These are phyloP conservation scores for Drosophila dunni DNA, from an alignment of 1,140 invertebrate genomes.

Conservation along the genomic window DNA sequence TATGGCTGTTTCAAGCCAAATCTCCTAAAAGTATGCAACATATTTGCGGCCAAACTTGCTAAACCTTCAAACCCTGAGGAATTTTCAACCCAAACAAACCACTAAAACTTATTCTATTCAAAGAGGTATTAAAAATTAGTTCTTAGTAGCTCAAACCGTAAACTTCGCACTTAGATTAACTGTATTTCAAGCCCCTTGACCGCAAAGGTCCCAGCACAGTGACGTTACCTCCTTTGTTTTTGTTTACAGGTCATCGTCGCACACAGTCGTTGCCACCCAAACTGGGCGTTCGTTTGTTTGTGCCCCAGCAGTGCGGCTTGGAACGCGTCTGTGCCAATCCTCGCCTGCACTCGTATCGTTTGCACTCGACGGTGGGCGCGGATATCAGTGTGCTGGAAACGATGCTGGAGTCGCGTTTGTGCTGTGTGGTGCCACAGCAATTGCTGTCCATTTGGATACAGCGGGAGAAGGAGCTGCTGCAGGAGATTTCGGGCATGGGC, in stretches of 20 bases:
- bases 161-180: no score
- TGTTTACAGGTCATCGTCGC: slow-evolving; percentile 87
- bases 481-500: slow-evolving; percentile 95
- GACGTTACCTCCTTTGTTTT: neutral
- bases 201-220: no score
- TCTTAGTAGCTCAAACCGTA: no score
- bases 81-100: no score
- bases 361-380: slow-evolving; percentile 95
- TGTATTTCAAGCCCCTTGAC: no score
- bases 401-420: slow-evolving; percentile 95
- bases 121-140: no score
- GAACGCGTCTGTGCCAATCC: slow-evolving; percentile 75
- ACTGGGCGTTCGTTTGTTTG: slow-evolving; percentile 91
- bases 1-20: no score
- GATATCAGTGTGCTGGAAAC: slow-evolving; percentile 97
- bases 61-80: no score
- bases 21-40: no score
- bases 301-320: slow-evolving; percentile 90
- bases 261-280: slow-evolving; percentile 94
- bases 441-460: slow-evolving; percentile 95
- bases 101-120: no score
- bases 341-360: slow-evolving; percentile 90
- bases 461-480: slow-evolving; percentile 95
- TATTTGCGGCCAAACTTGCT: no score
- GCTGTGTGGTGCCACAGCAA: slow-evolving; percentile 94